phyloP scores from a whole-genome alignment of 2,888 invertebrate genomes.

The Papilio protenor region DNA sequence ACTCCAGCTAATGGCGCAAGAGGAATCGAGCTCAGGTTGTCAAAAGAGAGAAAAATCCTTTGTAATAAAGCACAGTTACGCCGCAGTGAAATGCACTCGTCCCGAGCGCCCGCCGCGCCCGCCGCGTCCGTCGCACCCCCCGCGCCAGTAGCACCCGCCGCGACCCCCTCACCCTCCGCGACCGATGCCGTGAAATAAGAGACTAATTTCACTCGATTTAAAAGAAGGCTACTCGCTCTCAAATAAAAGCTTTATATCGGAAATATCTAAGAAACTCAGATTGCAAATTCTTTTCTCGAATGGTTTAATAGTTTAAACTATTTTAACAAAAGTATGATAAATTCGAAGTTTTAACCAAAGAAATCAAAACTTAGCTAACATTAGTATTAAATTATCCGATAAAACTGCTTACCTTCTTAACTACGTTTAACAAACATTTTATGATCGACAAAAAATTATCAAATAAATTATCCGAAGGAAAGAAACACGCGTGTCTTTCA shows the following conservation, averaged over 20 bases:
- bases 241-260: conserved; percentile 15
- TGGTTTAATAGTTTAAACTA: conserved; percentile 2
- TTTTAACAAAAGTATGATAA: not conserved
- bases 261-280: conserved; percentile 10
- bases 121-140: conserved; percentile 20
- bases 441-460: not conserved
- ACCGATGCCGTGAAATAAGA: conserved; percentile 34
- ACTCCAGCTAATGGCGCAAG: conserved; percentile 26
- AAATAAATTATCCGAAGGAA: not conserved
- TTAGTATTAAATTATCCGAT: not conserved
- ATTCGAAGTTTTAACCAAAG: not conserved
- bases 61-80: conserved; percentile 33
- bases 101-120: not conserved
- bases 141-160: not conserved
- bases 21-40: conserved; percentile 31
- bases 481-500: not conserved
- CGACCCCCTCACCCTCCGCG: not conserved
- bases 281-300: not conserved
- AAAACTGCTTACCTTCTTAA: not conserved
- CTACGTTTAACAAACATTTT: not conserved
- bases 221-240: conserved; percentile 4
- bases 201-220: conserved; percentile 31
- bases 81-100: conserved; percentile 34
- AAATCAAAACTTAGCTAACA: not conserved
- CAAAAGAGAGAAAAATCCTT: conserved; percentile 37